Base-by-base conservation (phyloP, 64 coral and sea anemone genomes). In the Anthopleura sola region DNA sequence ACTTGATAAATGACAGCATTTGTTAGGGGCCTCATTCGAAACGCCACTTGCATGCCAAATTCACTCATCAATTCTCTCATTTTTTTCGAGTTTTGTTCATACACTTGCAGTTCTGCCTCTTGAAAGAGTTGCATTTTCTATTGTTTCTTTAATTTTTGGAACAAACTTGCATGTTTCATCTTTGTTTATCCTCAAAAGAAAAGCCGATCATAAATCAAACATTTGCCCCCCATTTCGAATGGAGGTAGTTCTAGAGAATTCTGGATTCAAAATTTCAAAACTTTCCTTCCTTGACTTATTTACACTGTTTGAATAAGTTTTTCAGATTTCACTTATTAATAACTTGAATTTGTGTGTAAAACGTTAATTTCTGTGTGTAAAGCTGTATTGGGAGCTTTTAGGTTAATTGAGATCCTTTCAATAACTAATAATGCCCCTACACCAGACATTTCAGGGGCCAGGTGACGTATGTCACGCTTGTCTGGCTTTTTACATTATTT, bases 401-500 rank as follows among this genome's bases (percentile, higher is more conserved):
- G 86, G 85, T 92, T 96, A 96, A 96, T 96, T 92, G 91, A 92
- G 89, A 82, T 79, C 86, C 91, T 92, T 96, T 96, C 90, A 92
- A 91, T 91, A 95, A 89, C 87, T 88, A 91, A 95, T 95, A 96
- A 96, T 96, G 90, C 87, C 77, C 86, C 87, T 92, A 91, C 89
- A 88, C 85, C 86, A 86, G 94, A 92, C 87, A 89, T 96, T 96
- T 91, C 90, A 88, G 82, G 40, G 83, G 88, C 90, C 94, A 96
- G 94, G 94, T 96, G 94, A 96, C 95, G 85, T 97, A 90, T 88
- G 95, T 97, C 95, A 97, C 91, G 95, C 95, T 97, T 97, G 95
- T 97, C 91, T 97, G 91, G 91, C 95, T 91, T 97, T 93, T 90
- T 97, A 91, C 91, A 97, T 97, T 90, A 97, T 97, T 97, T 91